Percentiles rank a stretch among this genome's conserved stretches.
Conservation (phyloP, 2,797 vertebrate species). For the Amblyopsis hoosieri region DNA sequence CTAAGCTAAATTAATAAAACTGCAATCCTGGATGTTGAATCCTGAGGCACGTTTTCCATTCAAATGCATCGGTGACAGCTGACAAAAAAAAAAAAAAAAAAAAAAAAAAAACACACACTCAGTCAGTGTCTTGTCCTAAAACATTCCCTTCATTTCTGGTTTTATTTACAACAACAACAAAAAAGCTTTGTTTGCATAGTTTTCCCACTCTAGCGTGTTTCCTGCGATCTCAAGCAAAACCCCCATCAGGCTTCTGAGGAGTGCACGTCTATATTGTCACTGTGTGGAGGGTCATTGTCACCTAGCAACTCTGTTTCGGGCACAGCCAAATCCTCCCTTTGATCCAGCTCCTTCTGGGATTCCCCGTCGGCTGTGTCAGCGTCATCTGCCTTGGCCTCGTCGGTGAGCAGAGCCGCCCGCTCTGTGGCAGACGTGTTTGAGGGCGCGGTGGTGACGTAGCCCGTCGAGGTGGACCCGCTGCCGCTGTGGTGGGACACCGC, state of each 20-base stretch:
- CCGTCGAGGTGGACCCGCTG: slow-evolving; percentile 95
- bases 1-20: slow-evolving; percentile 19
- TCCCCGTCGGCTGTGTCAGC: slow-evolving; percentile 74
- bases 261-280: slow-evolving; percentile 59
- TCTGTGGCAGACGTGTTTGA: slow-evolving; percentile 87
- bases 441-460: slow-evolving; percentile 91
- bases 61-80: slow-evolving; percentile 33
- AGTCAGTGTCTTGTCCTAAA: slow-evolving; percentile 47
- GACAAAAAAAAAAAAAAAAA: slow-evolving; percentile 6
- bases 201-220: slow-evolving; percentile 24
- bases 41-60: slow-evolving; percentile 35
- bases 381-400: slow-evolving; percentile 68
- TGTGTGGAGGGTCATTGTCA: slow-evolving; percentile 84
- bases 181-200: slow-evolving; percentile 44
- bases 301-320: slow-evolving; percentile 92
- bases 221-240: slow-evolving; percentile 13
- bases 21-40: slow-evolving; percentile 35
- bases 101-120: slow-evolving; percentile 62
- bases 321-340: slow-evolving; percentile 82
- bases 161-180: slow-evolving; percentile 32
- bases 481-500: slow-evolving; percentile 93
- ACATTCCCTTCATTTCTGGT: slow-evolving; percentile 62
- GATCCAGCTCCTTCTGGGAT: slow-evolving; percentile 76
- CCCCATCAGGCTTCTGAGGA: slow-evolving; percentile 53
- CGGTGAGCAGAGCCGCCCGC: slow-evolving; percentile 81